Conservation (phyloP, 2,797 vertebrate species). For the Helostoma temminkii region DNA sequence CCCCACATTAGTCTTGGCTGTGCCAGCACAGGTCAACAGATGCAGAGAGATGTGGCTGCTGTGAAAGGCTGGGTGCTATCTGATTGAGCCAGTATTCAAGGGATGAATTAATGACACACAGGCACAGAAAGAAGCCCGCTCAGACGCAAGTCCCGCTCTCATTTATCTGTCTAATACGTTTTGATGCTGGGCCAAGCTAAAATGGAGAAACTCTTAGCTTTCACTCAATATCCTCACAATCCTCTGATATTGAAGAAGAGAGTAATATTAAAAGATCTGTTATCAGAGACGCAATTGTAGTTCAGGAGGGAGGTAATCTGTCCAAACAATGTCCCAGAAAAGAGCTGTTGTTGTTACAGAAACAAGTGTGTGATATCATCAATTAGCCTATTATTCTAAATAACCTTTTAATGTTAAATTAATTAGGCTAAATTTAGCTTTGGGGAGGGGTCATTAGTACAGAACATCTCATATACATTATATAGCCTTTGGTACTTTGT, state of each 20-base stretch:
- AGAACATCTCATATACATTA: background rate
- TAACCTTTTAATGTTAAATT: background rate
- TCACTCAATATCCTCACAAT: conserved; percentile 63
- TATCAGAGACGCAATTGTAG: conserved; percentile 58
- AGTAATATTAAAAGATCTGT: conserved; percentile 77
- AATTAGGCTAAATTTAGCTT: background rate
- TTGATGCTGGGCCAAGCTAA: conserved; percentile 47
- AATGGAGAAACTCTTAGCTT: conserved; percentile 57
- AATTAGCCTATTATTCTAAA: background rate
- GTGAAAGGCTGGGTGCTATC: conserved; percentile 59
- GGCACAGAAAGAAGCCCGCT: conserved; percentile 40
- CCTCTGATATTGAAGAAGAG: conserved; percentile 51
- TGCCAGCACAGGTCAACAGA: conserved; percentile 51
- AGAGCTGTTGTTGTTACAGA: conserved; percentile 11
- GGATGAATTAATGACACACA: conserved; percentile 58
- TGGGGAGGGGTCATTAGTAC: background rate
- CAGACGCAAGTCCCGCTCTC: conserved; percentile 45
- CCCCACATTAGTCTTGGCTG: conserved; percentile 9
- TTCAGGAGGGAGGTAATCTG: conserved; percentile 17
- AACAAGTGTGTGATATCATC: conserved; percentile 4
- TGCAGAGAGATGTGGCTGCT: conserved; percentile 44
- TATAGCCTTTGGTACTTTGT: no score
- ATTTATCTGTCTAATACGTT: conserved; percentile 77
- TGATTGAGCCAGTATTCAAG: conserved; percentile 66
- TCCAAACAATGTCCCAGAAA: conserved; percentile 35